These are phyloP conservation scores for Leptarthrus brevirostris DNA, from an alignment of 2,888 invertebrate genomes.

Conservation along the genomic window DNA sequence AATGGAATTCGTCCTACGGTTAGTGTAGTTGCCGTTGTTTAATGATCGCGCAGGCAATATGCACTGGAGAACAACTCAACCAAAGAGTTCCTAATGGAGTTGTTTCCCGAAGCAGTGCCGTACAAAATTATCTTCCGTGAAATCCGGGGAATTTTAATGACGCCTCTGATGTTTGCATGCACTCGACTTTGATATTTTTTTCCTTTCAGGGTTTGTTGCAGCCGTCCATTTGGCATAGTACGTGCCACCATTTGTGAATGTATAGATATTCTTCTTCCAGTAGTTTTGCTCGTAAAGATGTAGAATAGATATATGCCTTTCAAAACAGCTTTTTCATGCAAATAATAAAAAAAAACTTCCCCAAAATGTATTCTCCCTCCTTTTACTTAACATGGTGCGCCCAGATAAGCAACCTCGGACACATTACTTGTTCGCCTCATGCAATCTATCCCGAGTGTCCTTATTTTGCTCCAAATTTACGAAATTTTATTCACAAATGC, in stretches of 20 bases:
- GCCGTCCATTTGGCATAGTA: not conserved
- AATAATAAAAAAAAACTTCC: constrained; percentile 1
- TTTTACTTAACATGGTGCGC: not conserved
- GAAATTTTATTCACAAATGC: constrained; percentile 1
- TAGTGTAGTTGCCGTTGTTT: not conserved
- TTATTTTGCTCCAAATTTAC: not conserved
- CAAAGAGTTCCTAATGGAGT: not conserved
- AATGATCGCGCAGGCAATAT: not conserved
- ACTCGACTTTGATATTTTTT: not conserved
- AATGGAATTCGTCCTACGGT: not conserved
- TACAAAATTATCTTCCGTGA: not conserved
- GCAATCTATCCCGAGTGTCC: not conserved
- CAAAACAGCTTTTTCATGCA: constrained; percentile 13
- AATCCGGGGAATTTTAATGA: not conserved
- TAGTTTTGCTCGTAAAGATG: no score
- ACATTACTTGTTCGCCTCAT: constrained; percentile 27
- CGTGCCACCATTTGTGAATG: not conserved
- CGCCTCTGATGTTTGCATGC: not conserved
- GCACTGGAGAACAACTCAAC: not conserved
- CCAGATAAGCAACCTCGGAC: constrained; percentile 18
- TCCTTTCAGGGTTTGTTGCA: not conserved
- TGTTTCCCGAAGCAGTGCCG: not conserved
- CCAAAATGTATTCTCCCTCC: not conserved
- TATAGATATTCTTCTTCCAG: no score
- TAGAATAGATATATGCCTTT: not conserved